These are phyloP conservation scores for Lacerta bilineata DNA, from an alignment of 2,797 vertebrate genomes.

Conservation along the genomic window DNA sequence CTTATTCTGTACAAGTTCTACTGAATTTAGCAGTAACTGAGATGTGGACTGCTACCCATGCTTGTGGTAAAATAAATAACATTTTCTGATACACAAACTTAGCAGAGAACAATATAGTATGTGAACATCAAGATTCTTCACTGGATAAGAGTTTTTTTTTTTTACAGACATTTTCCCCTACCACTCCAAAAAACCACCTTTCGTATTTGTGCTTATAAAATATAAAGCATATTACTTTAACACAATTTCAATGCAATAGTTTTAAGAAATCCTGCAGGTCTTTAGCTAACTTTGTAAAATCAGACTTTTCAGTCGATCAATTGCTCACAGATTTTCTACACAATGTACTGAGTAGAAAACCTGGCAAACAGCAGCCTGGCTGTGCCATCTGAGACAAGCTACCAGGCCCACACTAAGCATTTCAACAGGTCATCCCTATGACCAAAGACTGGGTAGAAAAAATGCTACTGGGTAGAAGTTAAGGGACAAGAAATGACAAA, in stretches of 20 bases:
- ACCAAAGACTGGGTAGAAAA: neutral
- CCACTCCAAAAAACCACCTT: neutral
- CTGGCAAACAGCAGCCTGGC: neutral
- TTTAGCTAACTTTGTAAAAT: neutral
- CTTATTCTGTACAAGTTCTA: too few relatives aligned
- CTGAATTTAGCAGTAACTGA: neutral
- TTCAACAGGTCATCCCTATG: neutral
- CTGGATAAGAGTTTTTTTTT: neutral
- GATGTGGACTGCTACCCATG: neutral
- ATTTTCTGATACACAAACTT: neutral
- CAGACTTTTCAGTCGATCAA: neutral
- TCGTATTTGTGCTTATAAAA: neutral
- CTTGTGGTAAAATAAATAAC: neutral
- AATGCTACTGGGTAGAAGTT: neutral
- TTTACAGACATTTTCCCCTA: constrained; percentile 91
- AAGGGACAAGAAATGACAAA: neutral
- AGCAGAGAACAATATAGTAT: neutral
- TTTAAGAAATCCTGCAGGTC: neutral
- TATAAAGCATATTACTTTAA: neutral
- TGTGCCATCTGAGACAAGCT: neutral
- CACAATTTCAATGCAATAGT: neutral
- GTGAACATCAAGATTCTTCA: neutral
- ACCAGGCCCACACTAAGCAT: too few relatives aligned
- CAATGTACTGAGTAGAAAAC: too few relatives aligned
- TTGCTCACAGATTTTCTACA: neutral